These are phyloP conservation scores for Marisa cornuarietis DNA, from an alignment of 1,140 invertebrate species.

Conservation along the genomic window DNA sequence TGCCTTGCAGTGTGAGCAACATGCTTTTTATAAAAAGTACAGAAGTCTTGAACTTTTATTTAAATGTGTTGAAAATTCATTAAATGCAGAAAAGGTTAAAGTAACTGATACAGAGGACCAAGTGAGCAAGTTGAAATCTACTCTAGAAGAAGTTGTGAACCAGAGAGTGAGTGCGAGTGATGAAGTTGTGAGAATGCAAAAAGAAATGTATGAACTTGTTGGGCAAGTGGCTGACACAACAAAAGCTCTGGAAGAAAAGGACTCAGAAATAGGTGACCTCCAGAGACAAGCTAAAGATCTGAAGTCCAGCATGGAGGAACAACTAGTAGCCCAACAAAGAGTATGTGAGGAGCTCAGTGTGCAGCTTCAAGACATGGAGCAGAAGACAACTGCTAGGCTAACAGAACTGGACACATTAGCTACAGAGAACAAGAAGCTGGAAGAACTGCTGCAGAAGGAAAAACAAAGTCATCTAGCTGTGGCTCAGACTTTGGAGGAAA, in stretches of 20 bases:
- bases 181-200: conserved; percentile 12
- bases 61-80: not conserved
- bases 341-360: conserved; percentile 1
- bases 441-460: not conserved
- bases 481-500: not conserved
- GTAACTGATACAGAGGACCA: not conserved
- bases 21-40: not conserved
- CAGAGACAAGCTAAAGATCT: conserved; percentile 16
- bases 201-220: conserved; percentile 10
- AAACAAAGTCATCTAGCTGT: not conserved
- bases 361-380: conserved; percentile 14
- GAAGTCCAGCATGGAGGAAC: conserved; percentile 2
- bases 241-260: conserved; percentile 10
- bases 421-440: not conserved
- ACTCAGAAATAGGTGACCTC: conserved; percentile 1
- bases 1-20: not conserved
- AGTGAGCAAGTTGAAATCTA: not conserved
- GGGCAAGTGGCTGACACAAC: conserved; percentile 5
- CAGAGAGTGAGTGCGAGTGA: conserved; percentile 13
- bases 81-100: not conserved
- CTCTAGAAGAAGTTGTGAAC: conserved; percentile 4
- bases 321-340: not conserved
- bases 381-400: conserved; percentile 5
- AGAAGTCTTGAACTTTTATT: not conserved
- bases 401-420: not conserved